A percentile compares a stretch with the other conserved stretches of the same genome.
phyloP scores from a whole-genome alignment of 2,797 vertebrate species.

The Eulemur mongoz region DNA sequence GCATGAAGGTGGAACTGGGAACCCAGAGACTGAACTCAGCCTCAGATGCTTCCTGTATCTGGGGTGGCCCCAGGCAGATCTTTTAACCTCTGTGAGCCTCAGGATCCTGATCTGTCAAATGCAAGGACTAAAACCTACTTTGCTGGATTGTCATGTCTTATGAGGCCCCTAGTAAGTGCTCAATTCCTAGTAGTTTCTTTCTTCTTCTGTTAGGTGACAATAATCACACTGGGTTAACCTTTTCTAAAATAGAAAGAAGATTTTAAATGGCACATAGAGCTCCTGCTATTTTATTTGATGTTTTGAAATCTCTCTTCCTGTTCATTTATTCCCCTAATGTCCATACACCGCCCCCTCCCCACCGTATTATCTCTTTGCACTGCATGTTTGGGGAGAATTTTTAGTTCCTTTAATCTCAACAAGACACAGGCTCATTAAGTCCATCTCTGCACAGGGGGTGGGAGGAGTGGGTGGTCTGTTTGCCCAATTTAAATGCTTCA shows the following conservation, averaged over 20 bases:
- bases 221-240: neutral
- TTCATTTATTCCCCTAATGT: conserved; percentile 32
- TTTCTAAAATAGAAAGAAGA: conserved; percentile 45
- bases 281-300: conserved; percentile 51
- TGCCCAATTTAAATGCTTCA: conserved; percentile 63
- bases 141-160: neutral
- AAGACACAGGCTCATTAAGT: conserved; percentile 67
- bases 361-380: neutral
- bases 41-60: neutral
- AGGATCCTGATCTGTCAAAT: neutral
- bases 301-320: conserved; percentile 43
- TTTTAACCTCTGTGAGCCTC: neutral
- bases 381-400: neutral
- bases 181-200: neutral
- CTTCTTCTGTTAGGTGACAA: neutral
- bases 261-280: conserved; percentile 27
- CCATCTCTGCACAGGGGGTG: conserved; percentile 40
- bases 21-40: neutral
- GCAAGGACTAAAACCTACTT: neutral
- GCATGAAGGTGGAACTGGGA: too few relatives aligned
- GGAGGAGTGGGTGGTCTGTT: conserved; percentile 42
- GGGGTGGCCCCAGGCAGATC: neutral
- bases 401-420: conserved; percentile 72
- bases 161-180: neutral
- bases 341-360: neutral